These are phyloP conservation scores for Holacanthus passer DNA, from an alignment of 2,113 vertebrate genomes.

Conservation along the genomic window DNA sequence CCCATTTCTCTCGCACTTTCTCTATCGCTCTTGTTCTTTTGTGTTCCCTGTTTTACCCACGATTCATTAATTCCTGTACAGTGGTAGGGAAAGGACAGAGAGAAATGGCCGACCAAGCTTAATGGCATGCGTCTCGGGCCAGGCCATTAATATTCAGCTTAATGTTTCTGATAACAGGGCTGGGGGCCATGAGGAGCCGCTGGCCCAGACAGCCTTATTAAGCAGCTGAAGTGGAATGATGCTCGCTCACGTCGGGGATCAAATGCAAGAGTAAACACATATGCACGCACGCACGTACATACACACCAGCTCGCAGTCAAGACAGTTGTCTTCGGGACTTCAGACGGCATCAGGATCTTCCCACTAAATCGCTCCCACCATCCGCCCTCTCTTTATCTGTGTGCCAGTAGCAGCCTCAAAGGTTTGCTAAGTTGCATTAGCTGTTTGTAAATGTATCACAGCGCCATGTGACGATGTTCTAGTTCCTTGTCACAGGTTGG, in stretches of 20 bases:
- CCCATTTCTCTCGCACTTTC: slow-evolving; percentile 81
- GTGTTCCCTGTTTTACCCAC: slow-evolving; percentile 83
- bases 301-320: slow-evolving; percentile 61
- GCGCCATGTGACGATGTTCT: background rate
- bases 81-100: slow-evolving; percentile 93
- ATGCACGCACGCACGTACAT: slow-evolving; percentile 47
- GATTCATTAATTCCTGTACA: slow-evolving; percentile 97
- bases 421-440: slow-evolving; percentile 41
- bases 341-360: slow-evolving; percentile 72
- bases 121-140: slow-evolving; percentile 97
- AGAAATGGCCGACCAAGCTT: slow-evolving; percentile 95
- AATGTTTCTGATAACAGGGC: slow-evolving; percentile 99
- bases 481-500: slow-evolving; percentile 44
- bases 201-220: slow-evolving; percentile 86
- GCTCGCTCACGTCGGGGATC: slow-evolving; percentile 76
- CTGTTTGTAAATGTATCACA: slow-evolving; percentile 45
- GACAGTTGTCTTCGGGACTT: slow-evolving; percentile 72
- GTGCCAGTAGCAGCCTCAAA: slow-evolving; percentile 51
- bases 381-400: slow-evolving; percentile 56
- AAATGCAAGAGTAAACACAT: slow-evolving; percentile 82
- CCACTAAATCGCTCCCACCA: slow-evolving; percentile 64
- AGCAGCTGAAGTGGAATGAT: slow-evolving; percentile 87
- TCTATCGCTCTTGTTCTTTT: slow-evolving; percentile 68
- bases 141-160: slow-evolving; percentile 98
- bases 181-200: slow-evolving; percentile 92